Conservation (phyloP, 2,113 vertebrate species). For the Phalacrocorax carbo region DNA sequence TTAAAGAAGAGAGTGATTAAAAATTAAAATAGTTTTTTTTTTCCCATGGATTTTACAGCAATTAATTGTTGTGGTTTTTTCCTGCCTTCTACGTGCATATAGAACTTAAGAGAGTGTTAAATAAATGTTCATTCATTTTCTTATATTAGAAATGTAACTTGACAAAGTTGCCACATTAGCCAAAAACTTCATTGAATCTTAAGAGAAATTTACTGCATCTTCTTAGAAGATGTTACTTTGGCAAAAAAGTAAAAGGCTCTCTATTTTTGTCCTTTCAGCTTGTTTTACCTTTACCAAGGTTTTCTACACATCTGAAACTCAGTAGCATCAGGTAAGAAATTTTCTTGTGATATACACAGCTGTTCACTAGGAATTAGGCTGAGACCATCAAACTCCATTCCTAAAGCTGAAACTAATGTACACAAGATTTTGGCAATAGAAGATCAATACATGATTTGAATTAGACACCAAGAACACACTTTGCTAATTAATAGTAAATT, state of each 20-base stretch:
- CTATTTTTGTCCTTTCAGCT: neutral
- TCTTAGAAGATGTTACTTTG: neutral
- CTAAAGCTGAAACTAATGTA: neutral
- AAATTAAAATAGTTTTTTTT: neutral
- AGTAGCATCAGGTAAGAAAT: neutral
- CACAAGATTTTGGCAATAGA: neutral
- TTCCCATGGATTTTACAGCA: neutral
- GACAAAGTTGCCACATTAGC: neutral
- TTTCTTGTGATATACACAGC: neutral
- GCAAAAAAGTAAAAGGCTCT: neutral
- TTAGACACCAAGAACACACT: neutral
- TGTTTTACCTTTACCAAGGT: neutral
- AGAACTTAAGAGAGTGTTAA: neutral
- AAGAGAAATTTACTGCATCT: neutral
- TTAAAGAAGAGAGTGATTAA: neutral
- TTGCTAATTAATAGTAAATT: neutral
- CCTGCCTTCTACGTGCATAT: accelerated
- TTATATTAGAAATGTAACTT: neutral
- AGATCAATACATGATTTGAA: neutral
- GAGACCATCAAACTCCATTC: neutral
- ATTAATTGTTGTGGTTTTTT: neutral
- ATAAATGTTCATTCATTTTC: neutral
- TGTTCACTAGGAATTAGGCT: neutral
- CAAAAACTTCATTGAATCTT: neutral
- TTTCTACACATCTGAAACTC: neutral